These are phyloP conservation scores for Ochropleura leucogaster DNA, from an alignment of 2,888 invertebrate genomes.

Conservation along the genomic window DNA sequence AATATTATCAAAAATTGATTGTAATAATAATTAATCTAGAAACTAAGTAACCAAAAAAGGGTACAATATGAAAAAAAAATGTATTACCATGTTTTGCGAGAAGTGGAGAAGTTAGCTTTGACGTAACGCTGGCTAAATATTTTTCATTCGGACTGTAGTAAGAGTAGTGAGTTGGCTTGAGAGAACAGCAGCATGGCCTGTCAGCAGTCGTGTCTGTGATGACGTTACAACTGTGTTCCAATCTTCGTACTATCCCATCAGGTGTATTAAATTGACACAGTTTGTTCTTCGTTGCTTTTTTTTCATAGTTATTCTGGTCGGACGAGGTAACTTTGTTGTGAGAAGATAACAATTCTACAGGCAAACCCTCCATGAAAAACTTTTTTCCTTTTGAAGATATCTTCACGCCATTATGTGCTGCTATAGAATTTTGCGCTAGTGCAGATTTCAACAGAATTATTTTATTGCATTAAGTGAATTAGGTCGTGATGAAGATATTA, in stretches of 20 bases:
- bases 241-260: not conserved
- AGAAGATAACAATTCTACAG: constrained; percentile 7
- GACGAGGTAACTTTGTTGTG: constrained; percentile 20
- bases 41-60: not conserved
- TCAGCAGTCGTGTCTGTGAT: constrained; percentile 76
- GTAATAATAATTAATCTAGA: not conserved
- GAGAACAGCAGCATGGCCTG: constrained; percentile 70
- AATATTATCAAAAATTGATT: not conserved
- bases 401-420: constrained; percentile 19
- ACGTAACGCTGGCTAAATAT: constrained; percentile 60
- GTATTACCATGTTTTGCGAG: constrained; percentile 67
- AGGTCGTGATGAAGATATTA: not conserved
- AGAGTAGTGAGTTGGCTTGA: too few relatives aligned
- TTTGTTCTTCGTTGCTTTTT: constrained; percentile 41
- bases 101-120: constrained; percentile 71
- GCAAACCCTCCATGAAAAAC: constrained; percentile 21
- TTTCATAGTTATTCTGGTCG: not conserved
- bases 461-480: not conserved
- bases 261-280: constrained; percentile 49
- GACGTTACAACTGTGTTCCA: constrained; percentile 16
- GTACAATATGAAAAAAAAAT: not conserved
- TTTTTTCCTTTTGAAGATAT: constrained; percentile 43
- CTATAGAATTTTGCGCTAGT: not conserved
- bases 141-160: constrained; percentile 38
- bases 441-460: constrained; percentile 18